Evolutionary conservation across 1,140 invertebrate species (phyloP).

Genomic region (Ostrea edulis): DNA sequence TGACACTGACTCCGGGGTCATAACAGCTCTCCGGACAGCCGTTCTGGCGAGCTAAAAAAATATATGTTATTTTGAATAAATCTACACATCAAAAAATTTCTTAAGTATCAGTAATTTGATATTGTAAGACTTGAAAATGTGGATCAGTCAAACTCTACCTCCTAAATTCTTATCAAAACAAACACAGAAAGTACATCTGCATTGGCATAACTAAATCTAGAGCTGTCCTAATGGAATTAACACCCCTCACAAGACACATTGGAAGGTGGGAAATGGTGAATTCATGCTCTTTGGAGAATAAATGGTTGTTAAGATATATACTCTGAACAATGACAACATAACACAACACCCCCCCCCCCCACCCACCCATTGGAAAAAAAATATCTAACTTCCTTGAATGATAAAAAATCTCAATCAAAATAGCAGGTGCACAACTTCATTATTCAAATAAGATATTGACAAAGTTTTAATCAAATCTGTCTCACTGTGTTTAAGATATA

Average conservation of each 20-base stretch:
- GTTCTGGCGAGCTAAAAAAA: no score
- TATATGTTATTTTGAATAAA: background rate
- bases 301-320: background rate
- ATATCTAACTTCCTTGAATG: no score
- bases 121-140: background rate
- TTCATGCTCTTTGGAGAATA: background rate
- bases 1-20: no score
- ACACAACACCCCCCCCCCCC: no score
- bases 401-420: no score
- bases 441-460: no score
- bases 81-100: background rate
- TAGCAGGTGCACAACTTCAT: no score
- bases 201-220: background rate
- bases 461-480: no score
- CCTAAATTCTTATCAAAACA: background rate
- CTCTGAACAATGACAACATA: no score
- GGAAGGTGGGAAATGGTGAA: background rate
- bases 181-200: slow-evolving; percentile 24
- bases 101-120: background rate
- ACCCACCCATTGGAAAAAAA: no score
- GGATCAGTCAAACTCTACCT: background rate
- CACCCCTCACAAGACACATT: background rate
- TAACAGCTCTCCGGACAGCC: no score
- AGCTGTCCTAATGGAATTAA: background rate
- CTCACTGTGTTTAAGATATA: no score